Evolutionary conservation across 2,888 invertebrate species (phyloP).

Genomic region (Rhagonycha lutea): DNA sequence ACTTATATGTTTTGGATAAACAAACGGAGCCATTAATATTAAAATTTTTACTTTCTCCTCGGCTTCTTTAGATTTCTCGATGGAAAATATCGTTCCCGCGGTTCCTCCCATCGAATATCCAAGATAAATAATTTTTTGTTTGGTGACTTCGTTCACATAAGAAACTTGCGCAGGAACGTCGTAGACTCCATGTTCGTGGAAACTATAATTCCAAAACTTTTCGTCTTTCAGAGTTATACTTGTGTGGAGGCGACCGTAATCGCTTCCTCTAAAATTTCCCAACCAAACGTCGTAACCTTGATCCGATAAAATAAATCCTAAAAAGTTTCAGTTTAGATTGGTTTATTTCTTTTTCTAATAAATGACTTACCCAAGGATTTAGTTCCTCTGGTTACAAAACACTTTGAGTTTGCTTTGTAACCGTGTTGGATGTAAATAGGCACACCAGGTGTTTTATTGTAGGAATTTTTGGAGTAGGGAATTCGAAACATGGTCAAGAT

Average conservation of each 20-base stretch:
- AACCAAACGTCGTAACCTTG: conserved; percentile 62
- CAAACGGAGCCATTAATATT: conserved; percentile 65
- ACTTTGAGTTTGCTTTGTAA: neutral
- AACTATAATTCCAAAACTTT: conserved; percentile 46
- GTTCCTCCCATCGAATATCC: conserved; percentile 88
- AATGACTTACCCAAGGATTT: conserved; percentile 14
- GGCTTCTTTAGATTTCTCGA: conserved; percentile 67
- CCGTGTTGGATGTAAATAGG: conserved; percentile 51
- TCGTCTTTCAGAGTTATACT: conserved; percentile 44
- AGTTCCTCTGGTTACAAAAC: conserved; percentile 40
- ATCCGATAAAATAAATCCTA: conserved; percentile 58
- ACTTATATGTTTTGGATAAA: conserved; percentile 58
- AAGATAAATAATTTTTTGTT: conserved; percentile 63
- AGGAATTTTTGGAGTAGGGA: conserved; percentile 43
- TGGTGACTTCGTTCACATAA: conserved; percentile 25
- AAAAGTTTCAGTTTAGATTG: conserved; percentile 20
- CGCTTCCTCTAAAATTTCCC: conserved; percentile 48
- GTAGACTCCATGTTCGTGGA: conserved; percentile 31
- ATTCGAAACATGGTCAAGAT: conserved; percentile 44
- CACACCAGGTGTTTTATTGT: conserved; percentile 3
- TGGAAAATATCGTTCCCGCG: conserved; percentile 67
- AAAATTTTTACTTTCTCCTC: conserved; percentile 65
- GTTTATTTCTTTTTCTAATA: neutral
- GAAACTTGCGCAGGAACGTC: conserved; percentile 28
- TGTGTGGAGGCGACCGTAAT: conserved; percentile 42